phyloP scores from a whole-genome alignment of 1,140 invertebrate genomes.

The Musca domestica region DNA sequence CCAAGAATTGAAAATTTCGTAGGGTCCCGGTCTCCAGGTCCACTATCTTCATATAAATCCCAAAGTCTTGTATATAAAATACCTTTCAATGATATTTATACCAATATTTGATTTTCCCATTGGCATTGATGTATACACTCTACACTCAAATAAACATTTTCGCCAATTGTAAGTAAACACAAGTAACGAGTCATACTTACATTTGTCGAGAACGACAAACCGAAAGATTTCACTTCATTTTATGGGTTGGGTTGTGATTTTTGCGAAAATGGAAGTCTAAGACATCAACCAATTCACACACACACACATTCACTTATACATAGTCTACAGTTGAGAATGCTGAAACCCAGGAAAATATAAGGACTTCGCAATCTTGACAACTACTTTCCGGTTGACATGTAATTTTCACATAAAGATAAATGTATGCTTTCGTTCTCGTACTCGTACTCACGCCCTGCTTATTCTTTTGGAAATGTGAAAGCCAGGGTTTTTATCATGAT shows the following conservation, averaged over 20 bases:
- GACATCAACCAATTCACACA: no score
- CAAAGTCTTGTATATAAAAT: no score
- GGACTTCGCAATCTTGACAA: slow-evolving; percentile 54
- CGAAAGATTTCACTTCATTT: neutral
- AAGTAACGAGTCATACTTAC: neutral
- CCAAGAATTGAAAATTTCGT: no score
- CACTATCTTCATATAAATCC: no score
- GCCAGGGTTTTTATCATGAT: neutral
- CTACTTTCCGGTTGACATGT: slow-evolving; percentile 53
- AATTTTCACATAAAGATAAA: slow-evolving; percentile 36
- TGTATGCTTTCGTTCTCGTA: neutral
- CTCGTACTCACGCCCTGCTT: neutral
- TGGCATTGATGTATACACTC: neutral
- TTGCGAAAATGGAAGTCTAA: neutral
- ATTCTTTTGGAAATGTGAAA: neutral
- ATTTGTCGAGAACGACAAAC: neutral
- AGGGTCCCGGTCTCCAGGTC: no score
- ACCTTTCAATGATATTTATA: no score
- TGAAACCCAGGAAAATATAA: slow-evolving; percentile 40
- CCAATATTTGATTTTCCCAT: neutral
- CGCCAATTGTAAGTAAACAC: neutral
- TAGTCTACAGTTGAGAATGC: neutral
- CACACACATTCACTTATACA: no score
- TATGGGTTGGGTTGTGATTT: neutral
- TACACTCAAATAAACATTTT: neutral